A percentile compares a stretch with the other conserved stretches of the same genome.
These are phyloP conservation scores for Volucella bombylans DNA, from an alignment of 2,888 invertebrate species.

Conservation along the genomic window DNA sequence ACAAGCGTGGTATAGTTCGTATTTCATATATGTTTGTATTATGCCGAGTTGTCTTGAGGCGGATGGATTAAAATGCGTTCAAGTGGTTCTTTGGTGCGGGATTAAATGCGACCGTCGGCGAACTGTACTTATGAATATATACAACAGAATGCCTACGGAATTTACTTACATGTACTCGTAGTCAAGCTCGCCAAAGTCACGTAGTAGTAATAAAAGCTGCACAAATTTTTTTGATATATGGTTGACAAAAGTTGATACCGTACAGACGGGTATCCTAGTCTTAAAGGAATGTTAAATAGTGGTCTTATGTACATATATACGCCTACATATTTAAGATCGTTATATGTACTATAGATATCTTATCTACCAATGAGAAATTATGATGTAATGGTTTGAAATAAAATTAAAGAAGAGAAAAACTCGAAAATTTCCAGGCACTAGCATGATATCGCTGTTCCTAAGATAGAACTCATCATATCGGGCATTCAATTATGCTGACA, in stretches of 20 bases:
- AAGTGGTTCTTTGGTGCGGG: constrained; percentile 34
- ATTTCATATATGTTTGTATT: constrained; percentile 51
- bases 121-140: constrained; percentile 31
- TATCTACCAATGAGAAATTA: no score
- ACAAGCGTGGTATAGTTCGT: constrained; percentile 32
- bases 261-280: constrained; percentile 25
- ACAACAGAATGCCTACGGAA: constrained; percentile 18
- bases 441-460: no score
- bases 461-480: no score
- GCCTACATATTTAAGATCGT: no score
- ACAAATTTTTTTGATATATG: constrained; percentile 72
- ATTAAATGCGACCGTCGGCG: constrained; percentile 25
- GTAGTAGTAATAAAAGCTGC: constrained; percentile 72
- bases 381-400: not conserved
- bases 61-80: constrained; percentile 62
- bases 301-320: constrained; percentile 42
- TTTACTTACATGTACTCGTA: constrained; percentile 39
- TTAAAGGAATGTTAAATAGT: constrained; percentile 43
- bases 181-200: constrained; percentile 65
- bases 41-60: constrained; percentile 43
- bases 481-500: no score
- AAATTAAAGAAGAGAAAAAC: constrained; percentile 30
- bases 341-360: no score
- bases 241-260: constrained; percentile 66
- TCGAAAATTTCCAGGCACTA: no score